Conservation (phyloP, 2,797 vertebrate genomes). For the Odontamblyopus lacepedii region DNA sequence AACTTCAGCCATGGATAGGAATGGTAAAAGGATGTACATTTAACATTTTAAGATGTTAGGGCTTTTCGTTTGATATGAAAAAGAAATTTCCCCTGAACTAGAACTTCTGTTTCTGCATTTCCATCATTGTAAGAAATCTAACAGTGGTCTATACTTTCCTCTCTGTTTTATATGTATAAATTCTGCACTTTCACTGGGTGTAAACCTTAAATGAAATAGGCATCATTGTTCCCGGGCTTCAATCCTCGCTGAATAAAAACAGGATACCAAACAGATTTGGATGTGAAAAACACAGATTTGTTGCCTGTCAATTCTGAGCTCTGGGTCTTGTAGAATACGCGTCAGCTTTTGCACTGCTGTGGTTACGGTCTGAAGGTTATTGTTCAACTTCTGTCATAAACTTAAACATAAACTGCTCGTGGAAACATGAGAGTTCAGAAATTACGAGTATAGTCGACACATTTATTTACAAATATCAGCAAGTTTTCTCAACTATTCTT, state of each 20-base stretch:
- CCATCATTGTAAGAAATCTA: neutral
- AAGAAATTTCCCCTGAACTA: neutral
- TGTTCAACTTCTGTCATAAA: neutral
- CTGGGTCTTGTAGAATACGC: slow-evolving; percentile 11
- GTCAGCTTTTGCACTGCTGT: neutral
- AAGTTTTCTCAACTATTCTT: neutral
- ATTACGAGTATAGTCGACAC: neutral
- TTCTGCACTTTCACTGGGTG: neutral
- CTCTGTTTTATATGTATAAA: slow-evolving; percentile 18
- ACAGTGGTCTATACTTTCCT: neutral
- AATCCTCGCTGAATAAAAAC: slow-evolving; percentile 4
- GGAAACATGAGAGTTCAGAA: slow-evolving; percentile 14
- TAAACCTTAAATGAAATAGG: slow-evolving; percentile 10
- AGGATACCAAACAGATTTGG: neutral
- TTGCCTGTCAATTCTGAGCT: slow-evolving; percentile 14
- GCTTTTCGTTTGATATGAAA: neutral
- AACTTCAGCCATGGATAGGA: neutral
- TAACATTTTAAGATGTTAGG: neutral
- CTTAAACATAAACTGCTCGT: neutral
- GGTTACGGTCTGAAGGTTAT: neutral
- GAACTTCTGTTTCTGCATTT: neutral
- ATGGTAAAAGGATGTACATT: neutral
- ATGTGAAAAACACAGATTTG: neutral
- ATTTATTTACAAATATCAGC: too few species aligned
- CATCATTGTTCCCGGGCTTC: slow-evolving; percentile 8